A percentile compares a stretch with the other conserved stretches of the same genome.
phyloP scores from a whole-genome alignment of 2,797 vertebrate species.

The Sciaenops ocellatus region DNA sequence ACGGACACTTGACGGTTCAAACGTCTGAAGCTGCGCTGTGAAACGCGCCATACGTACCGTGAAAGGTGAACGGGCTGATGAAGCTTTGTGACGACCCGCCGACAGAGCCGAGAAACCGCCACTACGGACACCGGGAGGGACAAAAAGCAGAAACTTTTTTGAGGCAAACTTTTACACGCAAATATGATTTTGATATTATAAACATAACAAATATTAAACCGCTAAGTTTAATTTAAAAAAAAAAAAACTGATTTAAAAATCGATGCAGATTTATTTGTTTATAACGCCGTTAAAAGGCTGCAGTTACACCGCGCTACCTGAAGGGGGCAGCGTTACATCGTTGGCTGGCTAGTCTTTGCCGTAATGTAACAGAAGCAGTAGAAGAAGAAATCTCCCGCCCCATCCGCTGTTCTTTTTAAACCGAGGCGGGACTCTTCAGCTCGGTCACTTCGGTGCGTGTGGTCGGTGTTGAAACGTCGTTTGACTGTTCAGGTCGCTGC shows the following conservation, averaged over 20 bases:
- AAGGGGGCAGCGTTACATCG: rapidly evolving
- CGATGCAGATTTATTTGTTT: too few relatives aligned
- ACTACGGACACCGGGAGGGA: slow-evolving; percentile 55
- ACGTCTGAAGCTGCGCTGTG: rapidly evolving
- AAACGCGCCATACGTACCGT: slow-evolving; percentile 19
- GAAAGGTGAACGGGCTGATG: background rate
- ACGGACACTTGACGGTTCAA: rapidly evolving
- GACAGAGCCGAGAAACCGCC: slow-evolving; percentile 60
- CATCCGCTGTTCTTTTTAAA: slow-evolving; percentile 66
- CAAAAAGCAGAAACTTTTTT: slow-evolving; percentile 13
- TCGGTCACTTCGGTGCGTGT: rapidly evolving
- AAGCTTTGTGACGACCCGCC: background rate
- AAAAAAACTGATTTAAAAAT: too few relatives aligned
- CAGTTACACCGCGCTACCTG: background rate
- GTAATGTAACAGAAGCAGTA: rapidly evolving
- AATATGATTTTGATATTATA: too few relatives aligned
- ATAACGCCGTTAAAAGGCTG: background rate
- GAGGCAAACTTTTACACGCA: too few relatives aligned
- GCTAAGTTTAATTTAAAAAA: too few relatives aligned
- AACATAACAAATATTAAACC: too few relatives aligned
- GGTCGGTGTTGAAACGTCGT: background rate
- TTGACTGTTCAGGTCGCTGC: rapidly evolving
- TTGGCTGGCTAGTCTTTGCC: rapidly evolving
- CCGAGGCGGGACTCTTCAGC: slow-evolving; percentile 48
- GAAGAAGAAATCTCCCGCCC: slow-evolving; percentile 72